These are phyloP conservation scores for Zosterops borbonicus DNA, from an alignment of 2,113 vertebrate genomes.

Conservation along the genomic window DNA sequence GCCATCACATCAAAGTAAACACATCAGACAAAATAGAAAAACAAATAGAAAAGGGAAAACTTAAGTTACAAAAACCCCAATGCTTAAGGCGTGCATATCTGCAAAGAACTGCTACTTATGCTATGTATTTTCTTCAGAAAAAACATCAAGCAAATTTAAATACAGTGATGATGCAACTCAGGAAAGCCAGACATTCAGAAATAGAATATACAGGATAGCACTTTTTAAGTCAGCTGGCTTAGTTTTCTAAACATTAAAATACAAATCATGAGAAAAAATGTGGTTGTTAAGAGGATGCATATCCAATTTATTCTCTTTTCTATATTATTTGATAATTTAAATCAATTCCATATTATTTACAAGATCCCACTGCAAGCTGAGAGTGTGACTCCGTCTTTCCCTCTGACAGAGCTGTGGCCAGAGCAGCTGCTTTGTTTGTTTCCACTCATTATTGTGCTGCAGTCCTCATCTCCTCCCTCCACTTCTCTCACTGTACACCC, in stretches of 20 bases:
- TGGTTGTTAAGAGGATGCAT: background rate
- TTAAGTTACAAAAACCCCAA: background rate
- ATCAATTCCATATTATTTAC: background rate
- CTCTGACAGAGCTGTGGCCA: background rate
- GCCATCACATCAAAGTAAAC: background rate
- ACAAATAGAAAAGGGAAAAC: background rate
- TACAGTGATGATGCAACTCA: background rate
- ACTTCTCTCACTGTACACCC: background rate
- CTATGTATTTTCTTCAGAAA: background rate
- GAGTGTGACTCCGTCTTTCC: background rate
- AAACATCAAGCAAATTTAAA: background rate
- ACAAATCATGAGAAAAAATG: background rate
- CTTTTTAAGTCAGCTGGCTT: background rate
- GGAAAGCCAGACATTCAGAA: background rate
- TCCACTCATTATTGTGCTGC: background rate
- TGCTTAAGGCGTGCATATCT: background rate
- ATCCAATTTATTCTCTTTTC: background rate
- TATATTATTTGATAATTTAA: background rate
- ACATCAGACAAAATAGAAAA: conserved; percentile 2
- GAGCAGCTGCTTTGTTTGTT: background rate
- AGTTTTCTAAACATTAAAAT: background rate
- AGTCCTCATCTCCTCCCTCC: background rate
- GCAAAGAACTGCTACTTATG: background rate
- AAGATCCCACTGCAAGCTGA: background rate
- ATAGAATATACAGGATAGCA: background rate